Evolutionary conservation across 2,797 vertebrate genomes (phyloP).

Genomic region (Neomorphus geoffroyi): DNA sequence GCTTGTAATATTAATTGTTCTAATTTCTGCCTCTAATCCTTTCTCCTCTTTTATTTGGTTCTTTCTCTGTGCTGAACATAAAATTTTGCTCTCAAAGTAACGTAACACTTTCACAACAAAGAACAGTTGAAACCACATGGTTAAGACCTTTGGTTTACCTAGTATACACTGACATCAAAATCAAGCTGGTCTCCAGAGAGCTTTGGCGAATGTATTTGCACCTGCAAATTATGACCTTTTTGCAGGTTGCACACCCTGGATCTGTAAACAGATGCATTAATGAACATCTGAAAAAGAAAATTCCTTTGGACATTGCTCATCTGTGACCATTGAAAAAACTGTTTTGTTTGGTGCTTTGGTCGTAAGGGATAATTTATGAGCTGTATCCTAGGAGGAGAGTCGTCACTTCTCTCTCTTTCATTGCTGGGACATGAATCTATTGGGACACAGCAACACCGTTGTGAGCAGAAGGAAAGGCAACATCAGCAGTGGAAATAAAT

Average conservation of each 20-base stretch:
- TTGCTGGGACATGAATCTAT: constrained; percentile 42
- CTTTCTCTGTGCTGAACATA: neutral
- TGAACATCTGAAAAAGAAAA: constrained; percentile 21
- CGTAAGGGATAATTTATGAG: constrained; percentile 55
- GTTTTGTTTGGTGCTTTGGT: constrained; percentile 15
- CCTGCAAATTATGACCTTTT: constrained; percentile 5
- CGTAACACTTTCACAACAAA: neutral
- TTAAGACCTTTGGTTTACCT: neutral
- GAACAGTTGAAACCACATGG: neutral
- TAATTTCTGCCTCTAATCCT: constrained; percentile 9
- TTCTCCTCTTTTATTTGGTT: neutral
- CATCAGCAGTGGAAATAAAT: constrained; percentile 50
- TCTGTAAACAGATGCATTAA: constrained; percentile 18
- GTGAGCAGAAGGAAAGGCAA: constrained; percentile 54
- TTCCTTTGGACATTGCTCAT: constrained; percentile 33
- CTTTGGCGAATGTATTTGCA: neutral
- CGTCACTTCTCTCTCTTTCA: constrained; percentile 18
- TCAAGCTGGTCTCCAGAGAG: neutral
- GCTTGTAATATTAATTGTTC: neutral
- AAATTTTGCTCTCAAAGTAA: neutral
- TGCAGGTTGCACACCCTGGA: neutral
- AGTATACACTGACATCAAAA: neutral
- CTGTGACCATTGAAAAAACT: constrained; percentile 1
- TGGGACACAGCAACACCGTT: constrained; percentile 14
- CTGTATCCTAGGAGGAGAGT: constrained; percentile 21